A percentile compares a stretch with the other conserved stretches of the same genome.
Conservation (phyloP, 2,113 vertebrate species). For the Isichthys henryi region DNA sequence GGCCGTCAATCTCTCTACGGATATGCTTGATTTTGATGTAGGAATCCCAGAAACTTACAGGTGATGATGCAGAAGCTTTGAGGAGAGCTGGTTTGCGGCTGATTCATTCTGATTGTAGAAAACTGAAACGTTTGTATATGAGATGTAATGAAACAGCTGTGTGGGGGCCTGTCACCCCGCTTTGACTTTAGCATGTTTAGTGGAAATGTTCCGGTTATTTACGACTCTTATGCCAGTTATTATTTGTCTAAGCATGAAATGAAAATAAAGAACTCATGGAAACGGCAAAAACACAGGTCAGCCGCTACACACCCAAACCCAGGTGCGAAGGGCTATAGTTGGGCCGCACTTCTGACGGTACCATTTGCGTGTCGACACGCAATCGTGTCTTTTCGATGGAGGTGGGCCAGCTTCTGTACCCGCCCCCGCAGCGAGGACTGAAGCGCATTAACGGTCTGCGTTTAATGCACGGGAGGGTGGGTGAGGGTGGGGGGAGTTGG, state of each 20-base stretch:
- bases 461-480: not conserved
- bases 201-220: not conserved
- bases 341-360: not conserved
- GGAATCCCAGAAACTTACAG: not conserved
- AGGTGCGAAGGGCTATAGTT: not conserved
- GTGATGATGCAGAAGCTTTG: not conserved
- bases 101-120: not conserved
- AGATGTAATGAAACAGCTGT: not conserved
- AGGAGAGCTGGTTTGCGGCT: not conserved
- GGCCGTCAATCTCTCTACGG: conserved; percentile 70
- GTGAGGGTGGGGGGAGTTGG: not conserved
- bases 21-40: conserved; percentile 53
- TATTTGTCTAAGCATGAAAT: not conserved
- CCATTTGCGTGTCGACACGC: not conserved
- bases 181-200: not conserved
- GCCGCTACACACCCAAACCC: not conserved
- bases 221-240: not conserved
- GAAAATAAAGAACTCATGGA: not conserved
- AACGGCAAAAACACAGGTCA: not conserved
- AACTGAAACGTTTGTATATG: not conserved
- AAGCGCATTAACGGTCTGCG: not conserved
- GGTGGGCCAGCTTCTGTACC: not conserved
- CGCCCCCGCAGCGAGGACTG: not conserved
- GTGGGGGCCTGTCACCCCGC: not conserved
- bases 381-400: not conserved